A percentile compares a stretch with the other conserved stretches of the same genome.
Conservation (phyloP, 2,113 vertebrate genomes). For the Pithys albifrons region DNA sequence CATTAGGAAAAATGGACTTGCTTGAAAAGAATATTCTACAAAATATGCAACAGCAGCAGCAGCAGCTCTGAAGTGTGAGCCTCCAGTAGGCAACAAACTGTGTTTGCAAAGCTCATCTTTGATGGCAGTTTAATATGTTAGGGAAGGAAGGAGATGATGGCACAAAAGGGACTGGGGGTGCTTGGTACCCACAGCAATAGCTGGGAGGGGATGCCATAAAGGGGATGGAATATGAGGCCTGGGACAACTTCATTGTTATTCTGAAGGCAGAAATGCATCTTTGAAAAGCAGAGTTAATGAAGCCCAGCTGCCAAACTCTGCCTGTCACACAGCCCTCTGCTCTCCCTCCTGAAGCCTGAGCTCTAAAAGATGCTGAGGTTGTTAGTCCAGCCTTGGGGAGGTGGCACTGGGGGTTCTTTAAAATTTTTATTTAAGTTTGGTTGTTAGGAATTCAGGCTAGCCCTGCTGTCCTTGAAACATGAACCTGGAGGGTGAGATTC, state of each 20-base stretch:
- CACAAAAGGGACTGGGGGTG: background rate
- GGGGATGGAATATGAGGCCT: background rate
- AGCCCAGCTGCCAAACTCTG: background rate
- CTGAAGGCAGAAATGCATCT: background rate
- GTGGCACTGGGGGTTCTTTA: background rate
- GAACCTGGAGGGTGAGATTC: background rate
- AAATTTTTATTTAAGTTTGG: background rate
- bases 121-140: background rate
- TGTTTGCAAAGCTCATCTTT: constrained; percentile 26
- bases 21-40: background rate
- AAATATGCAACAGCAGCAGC: background rate
- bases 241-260: background rate
- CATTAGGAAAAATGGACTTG: background rate
- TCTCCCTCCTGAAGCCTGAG: background rate
- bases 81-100: background rate
- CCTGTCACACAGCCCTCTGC: background rate
- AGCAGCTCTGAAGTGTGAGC: background rate
- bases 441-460: background rate
- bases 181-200: background rate
- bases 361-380: background rate
- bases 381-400: background rate
- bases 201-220: background rate
- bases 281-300: constrained; percentile 36
- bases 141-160: background rate
- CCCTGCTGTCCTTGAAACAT: background rate